phyloP scores from a whole-genome alignment of 2,888 invertebrate genomes.

The Aporophyla nigra region DNA sequence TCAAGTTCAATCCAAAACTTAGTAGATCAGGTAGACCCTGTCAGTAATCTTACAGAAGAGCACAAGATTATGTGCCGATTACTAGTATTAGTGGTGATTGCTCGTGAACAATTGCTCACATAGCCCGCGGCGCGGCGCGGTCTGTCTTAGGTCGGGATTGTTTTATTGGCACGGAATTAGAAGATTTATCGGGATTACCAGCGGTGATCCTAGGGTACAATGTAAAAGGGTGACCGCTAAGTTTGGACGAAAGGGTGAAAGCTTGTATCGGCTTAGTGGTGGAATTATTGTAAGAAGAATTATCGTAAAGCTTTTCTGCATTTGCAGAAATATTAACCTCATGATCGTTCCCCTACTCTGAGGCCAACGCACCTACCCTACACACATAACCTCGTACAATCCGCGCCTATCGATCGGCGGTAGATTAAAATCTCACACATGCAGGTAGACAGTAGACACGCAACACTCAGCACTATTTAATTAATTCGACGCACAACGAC shows the following conservation, averaged over 20 bases:
- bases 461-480: constrained; percentile 65
- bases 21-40: not conserved
- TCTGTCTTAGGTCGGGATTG: constrained; percentile 24
- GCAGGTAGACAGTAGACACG: constrained; percentile 32
- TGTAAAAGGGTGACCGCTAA: not conserved
- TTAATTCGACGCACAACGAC: constrained; percentile 63
- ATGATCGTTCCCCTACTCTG: not conserved
- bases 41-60: constrained; percentile 22
- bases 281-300: not conserved
- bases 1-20: constrained; percentile 13
- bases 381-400: not conserved
- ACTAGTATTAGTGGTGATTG: constrained; percentile 53
- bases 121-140: constrained; percentile 49
- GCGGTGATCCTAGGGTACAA: not conserved
- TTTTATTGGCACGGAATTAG: constrained; percentile 48
- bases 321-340: too few species aligned
- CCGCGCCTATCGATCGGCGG: constrained; percentile 26
- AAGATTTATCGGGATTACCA: constrained; percentile 46
- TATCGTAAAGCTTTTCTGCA: too few species aligned
- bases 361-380: not conserved
- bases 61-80: constrained; percentile 18
- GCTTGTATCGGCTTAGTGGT: not conserved
- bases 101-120: constrained; percentile 51
- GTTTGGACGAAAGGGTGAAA: not conserved
- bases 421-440: constrained; percentile 56